phyloP scores from a whole-genome alignment of 2,888 invertebrate genomes.

The Tricholauxania praeusta region DNA sequence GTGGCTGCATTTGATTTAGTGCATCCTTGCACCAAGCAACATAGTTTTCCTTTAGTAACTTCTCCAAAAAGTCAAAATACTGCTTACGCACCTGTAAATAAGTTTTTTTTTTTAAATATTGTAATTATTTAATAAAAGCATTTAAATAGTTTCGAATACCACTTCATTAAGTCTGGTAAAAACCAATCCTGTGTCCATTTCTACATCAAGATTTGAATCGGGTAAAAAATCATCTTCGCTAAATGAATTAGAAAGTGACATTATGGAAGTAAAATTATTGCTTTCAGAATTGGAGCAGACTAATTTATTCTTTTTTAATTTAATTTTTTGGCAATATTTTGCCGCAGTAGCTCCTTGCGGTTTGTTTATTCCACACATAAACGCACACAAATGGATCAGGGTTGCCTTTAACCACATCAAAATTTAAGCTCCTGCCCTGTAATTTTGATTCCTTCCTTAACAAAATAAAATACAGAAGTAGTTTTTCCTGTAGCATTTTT shows the following conservation, averaged over 20 bases:
- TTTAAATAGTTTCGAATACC: conserved; percentile 32
- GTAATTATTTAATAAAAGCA: background rate
- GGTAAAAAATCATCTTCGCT: conserved; percentile 12
- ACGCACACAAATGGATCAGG: too few relatives aligned
- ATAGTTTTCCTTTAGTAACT: conserved; percentile 57
- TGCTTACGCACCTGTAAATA: conserved; percentile 58
- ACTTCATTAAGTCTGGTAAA: conserved; percentile 48
- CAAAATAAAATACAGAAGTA: too few relatives aligned
- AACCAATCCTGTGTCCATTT: conserved; percentile 31
- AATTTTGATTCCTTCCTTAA: too few relatives aligned
- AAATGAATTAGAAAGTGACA: background rate
- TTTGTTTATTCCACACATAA: background rate
- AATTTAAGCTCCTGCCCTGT: too few relatives aligned
- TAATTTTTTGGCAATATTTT: background rate
- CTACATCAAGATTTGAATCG: conserved; percentile 20
- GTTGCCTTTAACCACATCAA: too few relatives aligned
- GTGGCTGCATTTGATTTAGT: background rate
- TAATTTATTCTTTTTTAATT: background rate
- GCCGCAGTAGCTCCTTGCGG: background rate
- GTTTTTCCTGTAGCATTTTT: too few relatives aligned
- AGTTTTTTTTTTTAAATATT: background rate
- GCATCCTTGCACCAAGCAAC: conserved; percentile 45
- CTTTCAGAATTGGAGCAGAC: background rate
- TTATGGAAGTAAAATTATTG: background rate
- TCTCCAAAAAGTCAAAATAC: conserved; percentile 59